Conservation (phyloP, 2,797 vertebrate species). For the Halcyon leucocephala region DNA sequence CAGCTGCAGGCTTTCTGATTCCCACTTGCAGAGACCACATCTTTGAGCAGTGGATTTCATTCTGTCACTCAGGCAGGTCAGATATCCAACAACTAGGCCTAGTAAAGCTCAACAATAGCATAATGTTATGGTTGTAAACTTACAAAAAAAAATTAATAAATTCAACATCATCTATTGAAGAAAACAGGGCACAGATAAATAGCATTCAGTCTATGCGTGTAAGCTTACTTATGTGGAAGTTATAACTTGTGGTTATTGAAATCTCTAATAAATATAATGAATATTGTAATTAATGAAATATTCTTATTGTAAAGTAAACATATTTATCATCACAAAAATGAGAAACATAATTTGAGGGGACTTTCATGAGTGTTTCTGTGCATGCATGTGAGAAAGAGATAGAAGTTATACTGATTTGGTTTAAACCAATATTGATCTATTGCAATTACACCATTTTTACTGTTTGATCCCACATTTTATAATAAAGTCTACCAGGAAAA, state of each 20-base stretch:
- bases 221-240: not conserved
- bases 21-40: not conserved
- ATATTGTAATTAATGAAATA: not conserved
- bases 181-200: not conserved
- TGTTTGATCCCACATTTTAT: not conserved
- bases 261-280: not conserved
- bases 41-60: not conserved
- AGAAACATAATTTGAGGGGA: not conserved
- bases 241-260: not conserved
- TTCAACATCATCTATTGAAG: not conserved
- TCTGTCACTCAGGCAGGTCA: not conserved
- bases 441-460: not conserved
- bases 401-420: not conserved
- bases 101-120: not conserved
- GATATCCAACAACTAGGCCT: not conserved
- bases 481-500: not conserved
- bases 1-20: not conserved
- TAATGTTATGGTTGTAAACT: not conserved
- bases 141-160: not conserved
- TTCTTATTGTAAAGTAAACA: not conserved
- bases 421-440: not conserved
- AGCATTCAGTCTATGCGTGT: not conserved
- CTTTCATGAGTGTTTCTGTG: not conserved
- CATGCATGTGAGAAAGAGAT: rapidly evolving
- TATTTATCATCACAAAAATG: not conserved